Percentiles rank a stretch among this genome's conserved stretches.
phyloP scores from a whole-genome alignment of 2,888 invertebrate species.

The Tetheella fluctuosa region DNA sequence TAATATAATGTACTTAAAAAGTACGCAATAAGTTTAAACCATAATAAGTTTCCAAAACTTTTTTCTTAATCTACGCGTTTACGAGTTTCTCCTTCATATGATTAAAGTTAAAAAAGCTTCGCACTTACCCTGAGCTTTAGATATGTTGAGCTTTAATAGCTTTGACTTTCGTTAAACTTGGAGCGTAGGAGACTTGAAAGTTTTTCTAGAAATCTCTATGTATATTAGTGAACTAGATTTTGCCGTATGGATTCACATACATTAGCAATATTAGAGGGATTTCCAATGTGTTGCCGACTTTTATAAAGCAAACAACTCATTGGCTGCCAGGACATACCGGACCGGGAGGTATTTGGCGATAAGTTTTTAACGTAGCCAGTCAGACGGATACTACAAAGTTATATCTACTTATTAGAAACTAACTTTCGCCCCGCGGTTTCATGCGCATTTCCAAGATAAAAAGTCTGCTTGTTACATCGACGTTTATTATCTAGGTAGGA shows the following conservation, averaged over 20 bases:
- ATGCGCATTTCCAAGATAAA: too few relatives aligned
- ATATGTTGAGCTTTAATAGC: conserved; percentile 41
- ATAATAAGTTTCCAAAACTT: background rate
- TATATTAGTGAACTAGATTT: background rate
- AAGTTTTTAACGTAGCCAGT: too few relatives aligned
- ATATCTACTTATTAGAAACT: too few relatives aligned
- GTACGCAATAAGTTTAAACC: background rate
- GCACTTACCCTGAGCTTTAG: conserved; percentile 25
- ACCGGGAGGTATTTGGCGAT: too few relatives aligned
- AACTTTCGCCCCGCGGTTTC: too few relatives aligned
- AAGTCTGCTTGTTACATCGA: too few relatives aligned
- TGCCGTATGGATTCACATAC: background rate
- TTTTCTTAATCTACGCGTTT: conserved; percentile 3
- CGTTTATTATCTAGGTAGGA: too few relatives aligned
- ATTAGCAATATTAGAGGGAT: too few relatives aligned
- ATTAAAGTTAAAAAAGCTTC: conserved; percentile 45
- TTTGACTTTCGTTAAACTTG: conserved; percentile 36
- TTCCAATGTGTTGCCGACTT: too few relatives aligned
- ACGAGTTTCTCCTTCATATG: conserved; percentile 35
- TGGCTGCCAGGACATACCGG: too few relatives aligned
- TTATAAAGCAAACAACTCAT: too few relatives aligned
- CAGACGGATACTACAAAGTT: too few relatives aligned
- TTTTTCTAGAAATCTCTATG: background rate
- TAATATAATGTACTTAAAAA: background rate
- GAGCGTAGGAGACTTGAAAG: conserved; percentile 13